These are phyloP conservation scores for Aphrocallistes beatrix DNA, from an alignment of 37 sponge, comb jelly and placozoan species.

Conservation along the genomic window DNA sequence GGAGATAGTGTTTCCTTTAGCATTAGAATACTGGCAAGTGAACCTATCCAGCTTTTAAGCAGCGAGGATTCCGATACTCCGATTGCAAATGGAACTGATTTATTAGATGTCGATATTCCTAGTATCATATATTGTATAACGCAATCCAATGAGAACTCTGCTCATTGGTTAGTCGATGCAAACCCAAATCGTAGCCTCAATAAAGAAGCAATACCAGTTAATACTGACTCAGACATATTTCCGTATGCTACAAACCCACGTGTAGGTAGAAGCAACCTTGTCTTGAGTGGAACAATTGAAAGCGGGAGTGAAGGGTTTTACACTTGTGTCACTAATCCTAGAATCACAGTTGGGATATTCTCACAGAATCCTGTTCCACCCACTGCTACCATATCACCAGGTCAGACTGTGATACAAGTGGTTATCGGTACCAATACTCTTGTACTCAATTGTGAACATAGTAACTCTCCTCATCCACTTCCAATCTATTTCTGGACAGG, in stretches of 20 bases:
- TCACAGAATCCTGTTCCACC: background rate
- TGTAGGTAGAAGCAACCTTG: background rate
- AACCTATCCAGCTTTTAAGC: background rate
- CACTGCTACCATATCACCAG: background rate
- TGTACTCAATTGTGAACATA: background rate
- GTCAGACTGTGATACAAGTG: background rate
- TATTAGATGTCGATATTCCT: background rate
- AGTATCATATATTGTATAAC: background rate
- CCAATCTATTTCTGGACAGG: slow-evolving; percentile 11
- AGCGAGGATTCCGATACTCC: background rate
- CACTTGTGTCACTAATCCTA: background rate
- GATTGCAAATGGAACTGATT: background rate
- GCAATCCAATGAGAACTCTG: background rate
- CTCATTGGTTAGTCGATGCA: background rate
- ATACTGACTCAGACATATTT: background rate
- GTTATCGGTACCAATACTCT: background rate
- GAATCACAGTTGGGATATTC: background rate
- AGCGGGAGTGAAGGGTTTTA: background rate
- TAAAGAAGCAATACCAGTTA: background rate
- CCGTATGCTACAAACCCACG: background rate
- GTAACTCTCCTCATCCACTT: background rate
- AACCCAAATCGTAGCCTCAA: background rate
- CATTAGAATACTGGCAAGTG: background rate
- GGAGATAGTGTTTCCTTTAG: background rate
- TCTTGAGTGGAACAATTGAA: background rate